Conservation (phyloP, 2,113 vertebrate genomes). For the Zosterops hypoxanthus region DNA sequence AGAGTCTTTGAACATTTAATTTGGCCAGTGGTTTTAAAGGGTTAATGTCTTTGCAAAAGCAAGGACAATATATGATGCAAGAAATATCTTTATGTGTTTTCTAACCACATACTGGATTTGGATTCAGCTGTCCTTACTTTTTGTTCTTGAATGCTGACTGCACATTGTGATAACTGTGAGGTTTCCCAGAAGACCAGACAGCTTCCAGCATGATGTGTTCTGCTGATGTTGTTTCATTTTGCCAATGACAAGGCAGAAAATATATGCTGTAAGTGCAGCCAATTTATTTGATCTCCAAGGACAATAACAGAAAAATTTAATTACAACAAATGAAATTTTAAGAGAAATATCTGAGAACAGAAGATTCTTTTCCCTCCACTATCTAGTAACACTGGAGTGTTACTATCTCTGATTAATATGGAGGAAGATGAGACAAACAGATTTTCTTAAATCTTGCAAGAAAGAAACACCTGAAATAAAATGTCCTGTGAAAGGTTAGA, state of each 20-base stretch:
- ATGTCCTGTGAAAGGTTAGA: not conserved
- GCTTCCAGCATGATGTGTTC: not conserved
- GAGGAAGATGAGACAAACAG: not conserved
- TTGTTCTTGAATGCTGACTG: not conserved
- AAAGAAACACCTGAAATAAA: not conserved
- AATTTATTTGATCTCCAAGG: constrained; percentile 9
- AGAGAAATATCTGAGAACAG: not conserved
- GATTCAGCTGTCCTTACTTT: constrained; percentile 6
- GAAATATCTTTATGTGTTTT: not conserved
- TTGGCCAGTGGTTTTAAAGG: not conserved
- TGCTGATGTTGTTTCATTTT: not conserved
- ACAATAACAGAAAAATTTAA: not conserved
- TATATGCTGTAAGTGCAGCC: not conserved
- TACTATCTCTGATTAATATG: not conserved
- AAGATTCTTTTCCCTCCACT: not conserved
- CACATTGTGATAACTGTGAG: not conserved
- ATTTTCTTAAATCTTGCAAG: not conserved
- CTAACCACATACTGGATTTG: not conserved
- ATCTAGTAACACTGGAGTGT: not conserved
- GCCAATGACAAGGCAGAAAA: not conserved
- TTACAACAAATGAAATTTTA: not conserved
- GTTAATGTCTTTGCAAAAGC: not conserved
- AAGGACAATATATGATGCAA: not conserved
- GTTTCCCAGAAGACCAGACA: not conserved
- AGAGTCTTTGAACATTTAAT: not conserved